A percentile compares a stretch with the other conserved stretches of the same genome.
phyloP scores from a whole-genome alignment of 2,888 invertebrate genomes.

The Cheilosia scutellata region DNA sequence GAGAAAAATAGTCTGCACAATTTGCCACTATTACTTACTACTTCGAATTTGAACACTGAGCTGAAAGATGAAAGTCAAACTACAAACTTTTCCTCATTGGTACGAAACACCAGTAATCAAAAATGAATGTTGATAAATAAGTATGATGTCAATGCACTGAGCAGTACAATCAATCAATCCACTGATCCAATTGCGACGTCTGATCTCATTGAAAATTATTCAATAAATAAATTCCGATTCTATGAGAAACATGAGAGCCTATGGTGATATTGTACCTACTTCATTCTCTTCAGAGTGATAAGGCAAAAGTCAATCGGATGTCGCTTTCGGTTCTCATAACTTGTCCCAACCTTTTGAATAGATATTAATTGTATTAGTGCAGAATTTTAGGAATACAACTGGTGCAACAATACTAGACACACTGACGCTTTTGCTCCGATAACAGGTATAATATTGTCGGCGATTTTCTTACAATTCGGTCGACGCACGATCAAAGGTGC shows the following conservation, averaged over 20 bases:
- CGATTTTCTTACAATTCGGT: slow-evolving; percentile 43
- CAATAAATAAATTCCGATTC: not conserved
- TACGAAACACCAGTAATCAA: not conserved
- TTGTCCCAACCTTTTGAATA: slow-evolving; percentile 43
- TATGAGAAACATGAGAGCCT: not conserved
- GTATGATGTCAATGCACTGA: not conserved
- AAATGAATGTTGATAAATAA: slow-evolving; percentile 1
- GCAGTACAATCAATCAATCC: not conserved
- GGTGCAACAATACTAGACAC: slow-evolving; percentile 53
- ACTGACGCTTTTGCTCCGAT: slow-evolving; percentile 62
- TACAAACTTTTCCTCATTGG: not conserved
- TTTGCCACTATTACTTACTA: not conserved
- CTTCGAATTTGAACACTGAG: not conserved
- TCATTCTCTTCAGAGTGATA: not conserved
- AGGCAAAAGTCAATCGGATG: not conserved
- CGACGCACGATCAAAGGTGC: slow-evolving; percentile 59
- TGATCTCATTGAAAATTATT: slow-evolving; percentile 1
- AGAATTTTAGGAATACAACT: slow-evolving; percentile 41
- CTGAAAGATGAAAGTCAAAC: not conserved
- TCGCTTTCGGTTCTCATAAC: slow-evolving; percentile 3
- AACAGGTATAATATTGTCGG: slow-evolving; percentile 49
- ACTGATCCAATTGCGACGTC: slow-evolving; percentile 6
- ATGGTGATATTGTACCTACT: not conserved
- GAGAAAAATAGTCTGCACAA: too few species aligned
- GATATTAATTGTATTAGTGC: slow-evolving; percentile 41